Conservation (phyloP, 2,113 vertebrate species). For the Chrysemys picta region DNA sequence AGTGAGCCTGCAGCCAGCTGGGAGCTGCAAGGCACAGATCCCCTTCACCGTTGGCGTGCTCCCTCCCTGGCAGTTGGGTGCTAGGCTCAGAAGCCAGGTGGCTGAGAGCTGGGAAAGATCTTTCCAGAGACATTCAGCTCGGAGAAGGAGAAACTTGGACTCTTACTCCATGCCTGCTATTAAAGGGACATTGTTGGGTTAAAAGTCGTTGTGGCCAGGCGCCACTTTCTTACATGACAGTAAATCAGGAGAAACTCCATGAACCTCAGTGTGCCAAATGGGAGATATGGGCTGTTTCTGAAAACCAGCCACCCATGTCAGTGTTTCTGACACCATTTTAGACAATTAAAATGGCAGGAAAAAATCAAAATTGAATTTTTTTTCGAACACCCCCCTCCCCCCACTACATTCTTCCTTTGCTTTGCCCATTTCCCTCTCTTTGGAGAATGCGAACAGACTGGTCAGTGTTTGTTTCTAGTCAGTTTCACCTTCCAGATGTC, state of each 20-base stretch:
- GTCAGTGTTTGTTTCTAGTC: neutral
- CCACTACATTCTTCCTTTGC: neutral
- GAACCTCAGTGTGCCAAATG: neutral
- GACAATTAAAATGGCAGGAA: neutral
- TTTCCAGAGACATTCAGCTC: neutral
- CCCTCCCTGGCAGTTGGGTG: accelerated
- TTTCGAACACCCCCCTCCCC: neutral
- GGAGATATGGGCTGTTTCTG: neutral
- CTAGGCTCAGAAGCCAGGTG: neutral
- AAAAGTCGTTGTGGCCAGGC: neutral
- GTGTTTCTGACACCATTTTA: neutral
- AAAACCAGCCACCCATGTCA: neutral
- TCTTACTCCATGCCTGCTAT: accelerated
- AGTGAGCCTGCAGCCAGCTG: conserved; percentile 44
- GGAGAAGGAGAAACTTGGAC: neutral
- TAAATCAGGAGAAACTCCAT: neutral
- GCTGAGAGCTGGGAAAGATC: accelerated
- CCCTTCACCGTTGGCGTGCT: neutral
- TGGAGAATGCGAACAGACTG: neutral
- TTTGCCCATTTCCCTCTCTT: neutral
- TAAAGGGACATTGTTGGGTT: neutral
- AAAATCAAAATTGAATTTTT: neutral
- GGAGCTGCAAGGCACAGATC: neutral
- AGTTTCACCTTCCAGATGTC: neutral
- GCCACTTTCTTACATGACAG: neutral